A percentile compares a stretch with the other conserved stretches of the same genome.
phyloP scores from a whole-genome alignment of 2,797 vertebrate genomes.

The Sebastes ruberrimus region DNA sequence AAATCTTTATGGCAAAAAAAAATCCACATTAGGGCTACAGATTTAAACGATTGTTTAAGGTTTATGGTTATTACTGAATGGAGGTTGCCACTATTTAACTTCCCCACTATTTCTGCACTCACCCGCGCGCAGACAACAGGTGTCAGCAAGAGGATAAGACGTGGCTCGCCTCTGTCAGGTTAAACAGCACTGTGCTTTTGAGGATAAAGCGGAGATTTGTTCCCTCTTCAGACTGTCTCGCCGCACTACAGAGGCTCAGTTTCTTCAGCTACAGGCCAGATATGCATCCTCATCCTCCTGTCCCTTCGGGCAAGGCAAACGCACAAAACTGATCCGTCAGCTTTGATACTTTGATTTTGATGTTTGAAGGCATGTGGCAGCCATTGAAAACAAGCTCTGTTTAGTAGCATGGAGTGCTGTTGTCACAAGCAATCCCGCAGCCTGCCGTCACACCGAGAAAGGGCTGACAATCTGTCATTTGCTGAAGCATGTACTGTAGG shows the following conservation, averaged over 20 bases:
- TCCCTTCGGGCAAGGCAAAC: slow-evolving; percentile 62
- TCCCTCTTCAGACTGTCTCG: slow-evolving; percentile 34
- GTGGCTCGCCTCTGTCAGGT: slow-evolving; percentile 13
- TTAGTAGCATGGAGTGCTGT: slow-evolving; percentile 63
- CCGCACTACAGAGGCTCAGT: slow-evolving; percentile 46
- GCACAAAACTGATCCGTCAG: slow-evolving; percentile 69
- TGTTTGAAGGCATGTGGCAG: slow-evolving; percentile 68
- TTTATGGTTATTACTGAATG: slow-evolving; percentile 1
- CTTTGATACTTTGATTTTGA: slow-evolving; percentile 69
- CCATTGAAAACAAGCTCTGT: slow-evolving; percentile 67
- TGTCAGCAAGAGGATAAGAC: slow-evolving; percentile 8
- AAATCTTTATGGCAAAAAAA: slow-evolving; percentile 22
- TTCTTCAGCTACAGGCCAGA: slow-evolving; percentile 59
- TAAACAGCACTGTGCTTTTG: slow-evolving; percentile 48
- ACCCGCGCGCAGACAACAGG: background rate
- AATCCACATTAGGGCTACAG: background rate
- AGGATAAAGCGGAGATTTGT: slow-evolving; percentile 55
- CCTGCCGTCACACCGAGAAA: slow-evolving; percentile 35
- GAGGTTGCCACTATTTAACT: background rate
- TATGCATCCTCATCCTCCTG: slow-evolving; percentile 33
- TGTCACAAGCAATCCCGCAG: slow-evolving; percentile 67
- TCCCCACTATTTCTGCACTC: background rate
- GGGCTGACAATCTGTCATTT: slow-evolving; percentile 58
- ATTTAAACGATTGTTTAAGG: background rate
- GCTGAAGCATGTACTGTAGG: slow-evolving; percentile 17